Evolutionary conservation across 1,140 invertebrate genomes (phyloP).

Genomic region (Leguminivora glycinivorella): DNA sequence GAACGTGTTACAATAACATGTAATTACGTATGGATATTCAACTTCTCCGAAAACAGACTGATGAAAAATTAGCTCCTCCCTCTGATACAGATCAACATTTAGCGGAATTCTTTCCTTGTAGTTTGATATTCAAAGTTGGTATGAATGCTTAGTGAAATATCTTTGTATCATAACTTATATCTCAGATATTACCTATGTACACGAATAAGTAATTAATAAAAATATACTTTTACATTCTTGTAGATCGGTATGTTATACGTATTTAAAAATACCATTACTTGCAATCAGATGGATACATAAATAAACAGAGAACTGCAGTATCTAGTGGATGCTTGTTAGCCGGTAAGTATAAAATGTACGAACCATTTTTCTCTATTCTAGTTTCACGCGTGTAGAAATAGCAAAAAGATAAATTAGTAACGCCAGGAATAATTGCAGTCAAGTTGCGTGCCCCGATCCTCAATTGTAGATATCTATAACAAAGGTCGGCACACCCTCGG

Average conservation of each 20-base stretch:
- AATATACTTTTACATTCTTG: no score
- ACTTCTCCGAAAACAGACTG: constrained; percentile 9
- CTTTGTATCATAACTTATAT: no score
- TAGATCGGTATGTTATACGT: no score
- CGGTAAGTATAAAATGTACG: not conserved
- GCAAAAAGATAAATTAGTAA: constrained; percentile 49
- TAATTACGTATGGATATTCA: constrained; percentile 13
- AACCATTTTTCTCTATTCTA: constrained; percentile 20
- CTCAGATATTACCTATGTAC: no score
- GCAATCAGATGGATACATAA: no score
- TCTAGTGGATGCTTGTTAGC: not conserved
- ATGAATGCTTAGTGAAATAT: no score
- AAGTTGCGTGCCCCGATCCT: constrained; percentile 47
- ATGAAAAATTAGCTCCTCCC: constrained; percentile 2
- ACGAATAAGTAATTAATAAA: no score
- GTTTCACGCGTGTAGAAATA: constrained; percentile 33
- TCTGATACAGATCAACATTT: not conserved
- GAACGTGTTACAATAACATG: not conserved
- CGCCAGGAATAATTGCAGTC: constrained; percentile 53
- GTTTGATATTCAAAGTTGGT: not conserved
- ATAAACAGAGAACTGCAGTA: not conserved
- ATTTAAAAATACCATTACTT: no score
- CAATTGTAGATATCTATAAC: constrained; percentile 53
- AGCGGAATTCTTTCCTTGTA: not conserved
- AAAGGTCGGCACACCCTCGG: constrained; percentile 52